Percentiles rank a stretch among this genome's conserved stretches.
phyloP scores from a whole-genome alignment of 2,888 invertebrate species.

The Aspidiotus destructor region DNA sequence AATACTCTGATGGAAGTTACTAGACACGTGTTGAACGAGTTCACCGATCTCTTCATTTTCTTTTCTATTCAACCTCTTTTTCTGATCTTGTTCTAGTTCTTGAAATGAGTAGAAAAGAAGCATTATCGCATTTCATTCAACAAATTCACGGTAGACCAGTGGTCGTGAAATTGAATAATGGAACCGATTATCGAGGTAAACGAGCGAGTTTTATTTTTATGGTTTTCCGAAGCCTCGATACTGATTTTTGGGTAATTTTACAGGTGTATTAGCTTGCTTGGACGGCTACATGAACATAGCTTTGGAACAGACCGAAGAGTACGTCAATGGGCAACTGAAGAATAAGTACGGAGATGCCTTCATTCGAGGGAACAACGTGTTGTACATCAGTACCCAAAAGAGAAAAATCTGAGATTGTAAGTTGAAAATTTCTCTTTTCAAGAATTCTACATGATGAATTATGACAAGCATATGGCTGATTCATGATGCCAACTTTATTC shows the following conservation, averaged over 20 bases:
- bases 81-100: not conserved
- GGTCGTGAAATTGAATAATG: conserved; percentile 97
- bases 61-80: too few relatives aligned
- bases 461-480: conserved; percentile 2
- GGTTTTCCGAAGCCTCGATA: not conserved
- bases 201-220: conserved; percentile 27
- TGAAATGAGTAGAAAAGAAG: conserved; percentile 89
- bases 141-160: conserved; percentile 97
- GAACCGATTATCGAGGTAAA: conserved; percentile 95
- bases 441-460: not conserved
- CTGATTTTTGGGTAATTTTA: not conserved
- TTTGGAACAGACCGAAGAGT: conserved; percentile 97
- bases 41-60: too few relatives aligned
- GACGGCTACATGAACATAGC: conserved; percentile 99
- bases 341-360: conserved; percentile 99
- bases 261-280: conserved; percentile 91
- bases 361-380: conserved; percentile 95
- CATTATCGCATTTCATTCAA: conserved; percentile 93
- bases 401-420: conserved; percentile 46
- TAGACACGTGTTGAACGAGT: not conserved
- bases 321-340: conserved; percentile 94
- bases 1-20: not conserved
- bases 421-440: not conserved
- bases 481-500: not conserved
- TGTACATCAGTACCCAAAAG: conserved; percentile 88